A percentile compares a stretch with the other conserved stretches of the same genome.
Evolutionary conservation across 2,113 vertebrate genomes (phyloP).

Genomic region (Oncorhynchus clarkii): DNA sequence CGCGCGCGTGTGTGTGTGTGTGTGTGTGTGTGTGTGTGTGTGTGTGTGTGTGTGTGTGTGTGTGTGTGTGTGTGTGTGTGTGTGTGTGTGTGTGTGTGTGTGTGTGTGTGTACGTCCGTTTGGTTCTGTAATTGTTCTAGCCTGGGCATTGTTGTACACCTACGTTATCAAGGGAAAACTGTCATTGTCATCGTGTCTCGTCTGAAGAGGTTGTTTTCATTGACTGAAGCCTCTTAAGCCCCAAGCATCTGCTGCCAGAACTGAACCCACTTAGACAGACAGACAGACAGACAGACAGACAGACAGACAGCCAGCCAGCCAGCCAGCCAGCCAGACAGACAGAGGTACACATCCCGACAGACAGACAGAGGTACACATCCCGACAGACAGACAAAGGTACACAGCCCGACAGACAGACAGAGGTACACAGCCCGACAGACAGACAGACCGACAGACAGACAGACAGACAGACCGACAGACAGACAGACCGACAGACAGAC

Average conservation of each 20-base stretch:
- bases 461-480: background rate
- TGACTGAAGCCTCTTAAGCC: conserved; percentile 39
- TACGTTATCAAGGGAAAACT: conserved; percentile 2
- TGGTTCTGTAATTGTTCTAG: too few species aligned
- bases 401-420: background rate
- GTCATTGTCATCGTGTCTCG: conserved; percentile 12
- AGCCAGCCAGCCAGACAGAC: too few species aligned
- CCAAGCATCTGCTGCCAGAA: conserved; percentile 53
- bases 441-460: background rate
- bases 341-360: too few species aligned
- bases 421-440: conserved; percentile 2
- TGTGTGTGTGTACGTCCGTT: too few species aligned
- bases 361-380: too few species aligned
- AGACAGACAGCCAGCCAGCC: conserved; percentile 3
- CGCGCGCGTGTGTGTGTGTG: too few species aligned
- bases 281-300: too few species aligned
- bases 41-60: too few species aligned
- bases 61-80: too few species aligned
- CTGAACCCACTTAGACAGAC: conserved; percentile 35
- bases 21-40: too few species aligned
- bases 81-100: too few species aligned
- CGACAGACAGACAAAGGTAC: too few species aligned
- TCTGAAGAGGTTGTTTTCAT: conserved; percentile 43
- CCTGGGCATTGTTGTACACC: conserved; percentile 14
- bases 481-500: conserved; percentile 4